Percentiles rank a stretch among this genome's conserved stretches.
These are phyloP conservation scores for Plagodis pulveraria DNA, from an alignment of 2,888 invertebrate genomes.

Conservation along the genomic window DNA sequence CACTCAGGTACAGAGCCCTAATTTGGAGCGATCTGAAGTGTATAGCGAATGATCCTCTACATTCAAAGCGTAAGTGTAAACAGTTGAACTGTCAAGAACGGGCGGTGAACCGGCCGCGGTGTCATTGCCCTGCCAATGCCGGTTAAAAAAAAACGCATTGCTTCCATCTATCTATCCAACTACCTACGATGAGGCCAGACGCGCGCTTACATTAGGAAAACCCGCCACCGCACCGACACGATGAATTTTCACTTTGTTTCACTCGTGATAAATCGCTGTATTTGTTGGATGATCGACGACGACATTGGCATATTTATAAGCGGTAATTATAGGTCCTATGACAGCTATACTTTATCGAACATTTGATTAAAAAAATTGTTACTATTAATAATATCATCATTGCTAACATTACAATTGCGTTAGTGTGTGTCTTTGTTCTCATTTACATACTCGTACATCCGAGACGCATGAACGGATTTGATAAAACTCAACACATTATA, in stretches of 20 bases:
- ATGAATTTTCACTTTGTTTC: constrained; percentile 14
- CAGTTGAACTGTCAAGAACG: constrained; percentile 85
- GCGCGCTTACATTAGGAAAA: constrained; percentile 58
- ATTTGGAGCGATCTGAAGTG: constrained; percentile 53
- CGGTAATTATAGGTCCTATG: too few relatives aligned
- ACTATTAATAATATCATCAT: too few relatives aligned
- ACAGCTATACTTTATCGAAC: too few relatives aligned
- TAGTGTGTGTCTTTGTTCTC: too few relatives aligned
- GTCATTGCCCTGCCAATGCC: constrained; percentile 82
- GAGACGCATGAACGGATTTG: too few relatives aligned
- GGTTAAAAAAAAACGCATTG: constrained; percentile 79
- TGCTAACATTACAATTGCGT: too few relatives aligned
- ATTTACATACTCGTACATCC: too few relatives aligned
- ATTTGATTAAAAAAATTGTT: too few relatives aligned
- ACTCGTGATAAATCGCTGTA: constrained; percentile 13
- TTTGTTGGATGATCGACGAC: constrained; percentile 6
- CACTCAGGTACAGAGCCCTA: constrained; percentile 26
- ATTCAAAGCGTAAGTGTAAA: constrained; percentile 71
- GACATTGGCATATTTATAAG: not conserved
- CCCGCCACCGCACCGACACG: constrained; percentile 12
- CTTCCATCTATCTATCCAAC: constrained; percentile 70
- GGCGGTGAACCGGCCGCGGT: constrained; percentile 78
- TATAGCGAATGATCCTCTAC: constrained; percentile 69
- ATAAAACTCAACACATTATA: too few relatives aligned
- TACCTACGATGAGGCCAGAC: constrained; percentile 60